Percentiles rank a stretch among this genome's conserved stretches.
These are phyloP conservation scores for Ectropis crepuscularia DNA, from an alignment of 2,888 invertebrate species.

Conservation along the genomic window DNA sequence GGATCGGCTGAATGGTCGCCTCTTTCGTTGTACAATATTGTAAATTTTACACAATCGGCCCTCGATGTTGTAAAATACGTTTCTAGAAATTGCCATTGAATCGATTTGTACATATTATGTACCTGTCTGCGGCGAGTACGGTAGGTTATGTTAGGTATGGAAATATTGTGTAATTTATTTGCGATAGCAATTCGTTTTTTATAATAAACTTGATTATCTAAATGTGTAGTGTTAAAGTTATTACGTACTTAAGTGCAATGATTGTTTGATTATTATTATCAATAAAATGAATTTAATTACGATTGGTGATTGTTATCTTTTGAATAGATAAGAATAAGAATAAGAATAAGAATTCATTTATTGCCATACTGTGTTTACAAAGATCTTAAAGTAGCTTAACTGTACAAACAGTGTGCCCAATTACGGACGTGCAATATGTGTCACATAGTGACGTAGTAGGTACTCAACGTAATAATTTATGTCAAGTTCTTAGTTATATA, in stretches of 20 bases:
- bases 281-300: slow-evolving; percentile 55
- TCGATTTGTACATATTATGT: slow-evolving; percentile 58
- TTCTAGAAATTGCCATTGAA: slow-evolving; percentile 69
- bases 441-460: too few species aligned
- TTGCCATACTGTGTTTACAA: too few species aligned
- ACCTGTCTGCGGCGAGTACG: slow-evolving; percentile 49
- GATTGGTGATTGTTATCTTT: slow-evolving; percentile 26
- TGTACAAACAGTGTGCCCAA: too few species aligned
- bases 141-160: slow-evolving; percentile 49
- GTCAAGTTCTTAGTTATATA: too few species aligned
- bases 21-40: slow-evolving; percentile 47
- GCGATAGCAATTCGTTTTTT: slow-evolving; percentile 65
- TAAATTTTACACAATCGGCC: slow-evolving; percentile 48
- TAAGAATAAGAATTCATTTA: too few species aligned
- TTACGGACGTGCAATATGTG: too few species aligned
- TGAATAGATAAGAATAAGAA: too few species aligned
- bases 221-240: slow-evolving; percentile 71
- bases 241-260: slow-evolving; percentile 69
- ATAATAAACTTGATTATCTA: slow-evolving; percentile 69
- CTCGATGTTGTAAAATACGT: slow-evolving; percentile 48
- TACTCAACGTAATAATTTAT: too few species aligned
- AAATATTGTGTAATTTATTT: slow-evolving; percentile 63
- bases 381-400: too few species aligned
- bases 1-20: slow-evolving; percentile 33
- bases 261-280: slow-evolving; percentile 74